Percentiles rank a stretch among this genome's conserved stretches.
Evolutionary conservation across 2,888 invertebrate species (phyloP).

Genomic region (Brassicogethes aeneus): DNA sequence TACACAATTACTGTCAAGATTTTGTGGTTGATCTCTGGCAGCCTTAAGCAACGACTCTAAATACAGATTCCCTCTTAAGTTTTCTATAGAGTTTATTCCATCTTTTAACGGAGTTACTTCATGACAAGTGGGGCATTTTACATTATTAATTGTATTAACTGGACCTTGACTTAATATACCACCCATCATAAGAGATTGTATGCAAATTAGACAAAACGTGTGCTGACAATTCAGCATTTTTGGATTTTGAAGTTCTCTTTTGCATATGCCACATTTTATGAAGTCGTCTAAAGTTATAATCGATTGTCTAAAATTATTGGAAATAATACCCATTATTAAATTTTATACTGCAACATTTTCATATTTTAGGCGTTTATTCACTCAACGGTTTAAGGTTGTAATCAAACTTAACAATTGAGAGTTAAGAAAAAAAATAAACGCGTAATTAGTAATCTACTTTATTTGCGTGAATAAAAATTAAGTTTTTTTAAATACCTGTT

Average conservation of each 20-base stretch:
- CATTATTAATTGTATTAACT: slow-evolving; percentile 16
- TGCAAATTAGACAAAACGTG: slow-evolving; percentile 54
- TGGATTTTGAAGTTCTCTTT: slow-evolving; percentile 47
- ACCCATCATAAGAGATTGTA: slow-evolving; percentile 39
- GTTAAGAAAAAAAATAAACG: no score
- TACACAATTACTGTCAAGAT: slow-evolving; percentile 30
- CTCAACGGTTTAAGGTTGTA: no score
- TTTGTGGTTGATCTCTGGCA: slow-evolving; percentile 32
- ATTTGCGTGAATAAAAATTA: no score
- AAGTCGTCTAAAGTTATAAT: slow-evolving; percentile 49
- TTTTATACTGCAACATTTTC: no score
- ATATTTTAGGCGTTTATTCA: no score
- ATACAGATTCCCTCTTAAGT: slow-evolving; percentile 59
- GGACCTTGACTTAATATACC: no score
- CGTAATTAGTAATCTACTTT: no score
- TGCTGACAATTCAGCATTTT: slow-evolving; percentile 61
- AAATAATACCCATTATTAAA: no score
- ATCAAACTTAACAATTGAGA: no score
- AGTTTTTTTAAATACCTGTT: no score
- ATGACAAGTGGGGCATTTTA: slow-evolving; percentile 52
- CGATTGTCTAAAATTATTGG: slow-evolving; percentile 23
- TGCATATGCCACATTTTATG: slow-evolving; percentile 52
- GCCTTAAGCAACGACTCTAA: slow-evolving; percentile 52
- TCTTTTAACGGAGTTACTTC: slow-evolving; percentile 40
- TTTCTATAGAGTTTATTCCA: slow-evolving; percentile 44